Evolutionary conservation across 2,888 invertebrate species (phyloP).

Genomic region (Nematopogon swammerdamellus): DNA sequence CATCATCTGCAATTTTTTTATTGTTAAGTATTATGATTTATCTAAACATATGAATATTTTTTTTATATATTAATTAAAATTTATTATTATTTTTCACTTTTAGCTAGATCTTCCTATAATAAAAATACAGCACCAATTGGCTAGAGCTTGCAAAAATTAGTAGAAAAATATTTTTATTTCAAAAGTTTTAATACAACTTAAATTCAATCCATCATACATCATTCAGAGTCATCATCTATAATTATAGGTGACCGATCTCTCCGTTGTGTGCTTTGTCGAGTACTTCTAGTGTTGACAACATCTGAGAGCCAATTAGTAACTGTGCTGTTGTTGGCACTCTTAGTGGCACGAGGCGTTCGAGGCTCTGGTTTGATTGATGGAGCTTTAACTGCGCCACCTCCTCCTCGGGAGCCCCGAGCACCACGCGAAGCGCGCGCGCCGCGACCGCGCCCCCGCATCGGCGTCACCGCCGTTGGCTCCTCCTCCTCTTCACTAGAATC

Average conservation of each 20-base stretch:
- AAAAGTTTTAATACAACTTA: too few species aligned
- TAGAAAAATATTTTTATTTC: too few species aligned
- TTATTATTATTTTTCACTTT: too few species aligned
- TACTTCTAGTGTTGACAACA: neutral
- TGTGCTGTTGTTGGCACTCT: neutral
- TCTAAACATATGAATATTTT: too few species aligned
- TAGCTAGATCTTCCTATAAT: too few species aligned
- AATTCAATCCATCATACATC: too few species aligned
- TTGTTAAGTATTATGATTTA: too few species aligned
- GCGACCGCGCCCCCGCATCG: slow-evolving; percentile 9
- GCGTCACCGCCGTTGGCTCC: slow-evolving; percentile 9
- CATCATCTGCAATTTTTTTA: too few species aligned
- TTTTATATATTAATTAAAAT: too few species aligned
- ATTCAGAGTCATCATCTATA: neutral
- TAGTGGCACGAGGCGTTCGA: neutral
- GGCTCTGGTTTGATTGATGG: neutral
- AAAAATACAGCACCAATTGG: too few species aligned
- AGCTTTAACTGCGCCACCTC: slow-evolving; percentile 23
- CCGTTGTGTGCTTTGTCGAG: neutral
- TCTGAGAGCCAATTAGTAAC: neutral
- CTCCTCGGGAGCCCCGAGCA: slow-evolving; percentile 28
- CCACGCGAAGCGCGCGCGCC: slow-evolving; percentile 23
- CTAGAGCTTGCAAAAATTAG: too few species aligned
- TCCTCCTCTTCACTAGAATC: slow-evolving; percentile 34
- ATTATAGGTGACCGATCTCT: neutral